phyloP scores from a whole-genome alignment of 2,113 vertebrate species.

The Emydocephalus ijimae region DNA sequence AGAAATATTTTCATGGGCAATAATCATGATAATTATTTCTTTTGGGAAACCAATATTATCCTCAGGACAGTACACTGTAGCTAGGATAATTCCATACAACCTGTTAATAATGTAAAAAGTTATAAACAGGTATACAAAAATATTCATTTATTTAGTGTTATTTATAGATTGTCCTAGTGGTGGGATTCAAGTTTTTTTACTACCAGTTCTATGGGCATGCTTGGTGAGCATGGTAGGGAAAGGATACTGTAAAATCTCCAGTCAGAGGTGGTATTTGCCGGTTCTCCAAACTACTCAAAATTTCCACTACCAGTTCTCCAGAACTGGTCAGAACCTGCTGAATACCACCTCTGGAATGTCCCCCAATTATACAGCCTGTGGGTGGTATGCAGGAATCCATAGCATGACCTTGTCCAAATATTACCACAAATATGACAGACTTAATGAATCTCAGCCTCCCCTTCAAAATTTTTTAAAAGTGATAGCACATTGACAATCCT shows the following conservation, averaged over 20 bases:
- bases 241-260: too few species aligned
- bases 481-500: background rate
- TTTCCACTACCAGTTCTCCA: too few species aligned
- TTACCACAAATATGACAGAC: background rate
- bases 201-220: too few species aligned
- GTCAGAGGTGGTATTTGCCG: too few species aligned
- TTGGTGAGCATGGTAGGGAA: too few species aligned
- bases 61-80: background rate
- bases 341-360: too few species aligned
- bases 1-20: background rate
- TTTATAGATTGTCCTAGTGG: background rate
- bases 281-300: too few species aligned
- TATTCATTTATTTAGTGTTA: slow-evolving; percentile 3
- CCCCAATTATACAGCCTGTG: background rate
- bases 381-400: background rate
- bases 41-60: background rate
- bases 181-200: too few species aligned
- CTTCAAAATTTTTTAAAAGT: background rate
- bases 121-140: background rate
- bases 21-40: background rate
- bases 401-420: background rate
- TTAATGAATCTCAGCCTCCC: background rate
- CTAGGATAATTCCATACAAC: slow-evolving; percentile 35
- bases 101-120: slow-evolving; percentile 19
- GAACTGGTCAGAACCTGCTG: too few species aligned